phyloP scores from a whole-genome alignment of 2,888 invertebrate species.

The Orthosia gracilis region DNA sequence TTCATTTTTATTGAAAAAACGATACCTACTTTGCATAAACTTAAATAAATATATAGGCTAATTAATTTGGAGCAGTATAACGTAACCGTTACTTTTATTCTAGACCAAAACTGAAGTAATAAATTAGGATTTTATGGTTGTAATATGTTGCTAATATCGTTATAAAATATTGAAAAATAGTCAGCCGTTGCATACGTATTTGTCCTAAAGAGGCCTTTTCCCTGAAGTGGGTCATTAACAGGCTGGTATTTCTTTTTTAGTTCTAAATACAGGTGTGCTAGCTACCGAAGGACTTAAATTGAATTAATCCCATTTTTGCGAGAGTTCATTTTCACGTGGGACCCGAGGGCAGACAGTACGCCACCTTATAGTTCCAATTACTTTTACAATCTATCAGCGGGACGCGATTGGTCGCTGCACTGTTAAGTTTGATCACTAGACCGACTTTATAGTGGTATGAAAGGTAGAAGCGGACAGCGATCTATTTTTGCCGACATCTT shows the following conservation, averaged over 20 bases:
- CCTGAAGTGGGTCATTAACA: too few species aligned
- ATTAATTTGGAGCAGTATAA: constrained; percentile 24
- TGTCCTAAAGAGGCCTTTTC: too few species aligned
- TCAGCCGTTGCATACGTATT: too few species aligned
- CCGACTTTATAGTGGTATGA: constrained; percentile 36
- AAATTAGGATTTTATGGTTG: neutral
- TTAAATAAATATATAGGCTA: constrained; percentile 9
- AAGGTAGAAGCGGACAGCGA: constrained; percentile 50
- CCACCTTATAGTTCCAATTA: constrained; percentile 75
- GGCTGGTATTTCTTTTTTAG: neutral
- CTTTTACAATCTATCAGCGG: constrained; percentile 74
- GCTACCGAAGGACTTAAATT: constrained; percentile 6
- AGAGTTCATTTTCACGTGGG: constrained; percentile 40
- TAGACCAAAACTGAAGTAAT: neutral
- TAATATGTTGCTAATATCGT: neutral
- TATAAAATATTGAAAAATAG: neutral
- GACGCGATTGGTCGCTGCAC: constrained; percentile 73
- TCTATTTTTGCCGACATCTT: neutral
- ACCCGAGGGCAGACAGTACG: constrained; percentile 45
- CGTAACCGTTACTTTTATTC: neutral
- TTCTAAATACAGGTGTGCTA: too few species aligned
- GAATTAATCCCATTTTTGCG: constrained; percentile 9
- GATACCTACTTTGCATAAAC: constrained; percentile 32
- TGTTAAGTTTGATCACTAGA: constrained; percentile 74
- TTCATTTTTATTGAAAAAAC: constrained; percentile 20